Base-by-base conservation (phyloP, 2,113 vertebrate species). In the Misgurnus mizolepis region DNA sequence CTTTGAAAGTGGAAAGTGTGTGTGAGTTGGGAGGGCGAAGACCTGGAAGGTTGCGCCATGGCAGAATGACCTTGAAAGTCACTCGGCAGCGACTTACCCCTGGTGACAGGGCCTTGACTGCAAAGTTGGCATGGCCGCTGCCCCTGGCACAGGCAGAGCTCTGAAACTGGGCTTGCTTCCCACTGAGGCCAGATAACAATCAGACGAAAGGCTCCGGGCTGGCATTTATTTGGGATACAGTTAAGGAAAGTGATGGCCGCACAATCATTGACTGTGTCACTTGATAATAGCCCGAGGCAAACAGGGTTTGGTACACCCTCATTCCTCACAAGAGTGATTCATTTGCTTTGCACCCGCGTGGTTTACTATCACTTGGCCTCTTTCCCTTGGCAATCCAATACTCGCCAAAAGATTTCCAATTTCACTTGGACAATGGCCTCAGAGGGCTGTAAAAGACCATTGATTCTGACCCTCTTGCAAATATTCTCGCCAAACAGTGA, bases 351-450 rank as follows among this genome's bases (percentile, higher is more conserved):
- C 76, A 67, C 82, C 83, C 77, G 69, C 79, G 68, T 67, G n/a
- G 69, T 67, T 66, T 81, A 79, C 67, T 70, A 67, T 58, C 64
- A 83, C 84, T n/a, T 67, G 43, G 78, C 80, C 80, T 86, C 58
- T 69, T 77, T 84, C 82, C 65, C 75, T 64, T 80, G 67, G 67
- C 81, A 71, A 77, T 82, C 83, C 78, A 64, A 88, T 84, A 86
- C 78, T 73, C 50, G 80, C 69, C 76, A 80, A 89, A 86, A 86
- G 86, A 89, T 89, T 88, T 88, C 82, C 85, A 89, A 88, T 90
- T 84, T 79, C 56, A 83, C 81, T 84, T 80, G 83, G 79, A 84
- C 71, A 85, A 81, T 84, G 80, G 82, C 84, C 78, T 84, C 85
- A 82, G 77, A 83, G 82, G 83, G 79, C 85, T 80, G 85, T 78